Evolutionary conservation across 1,140 invertebrate species (phyloP), one percentile per base, ranked within the genome.

Genomic region (Paralvinella palmiformis): DNA sequence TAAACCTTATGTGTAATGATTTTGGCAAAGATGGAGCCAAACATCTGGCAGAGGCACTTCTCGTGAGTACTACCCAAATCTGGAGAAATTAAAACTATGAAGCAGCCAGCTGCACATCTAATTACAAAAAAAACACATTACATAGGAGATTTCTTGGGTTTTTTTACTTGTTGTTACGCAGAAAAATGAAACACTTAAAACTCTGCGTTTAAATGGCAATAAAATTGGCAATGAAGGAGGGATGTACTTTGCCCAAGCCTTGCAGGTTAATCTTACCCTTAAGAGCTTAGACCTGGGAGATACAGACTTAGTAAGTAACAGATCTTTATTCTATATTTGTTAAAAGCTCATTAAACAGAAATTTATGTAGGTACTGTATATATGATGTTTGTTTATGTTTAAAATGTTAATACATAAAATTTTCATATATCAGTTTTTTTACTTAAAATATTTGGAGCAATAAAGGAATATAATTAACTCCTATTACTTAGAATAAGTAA

Each of bases 1-100:
- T 81, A 4, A 79, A 81, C 65, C 48, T 81, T 27, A 80, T 79
- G 78, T 73, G 73, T 65, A 81, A 81, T 72, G 77, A 79, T 29
- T 76, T 81, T 66, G 73, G 69, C 32, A 62, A 69, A 7, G 71
- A 67, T 5, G 79, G 79, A 44, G 79, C 76, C 36, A 71, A 72
- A 63, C 48, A 61, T 20, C 44, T 81, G 10, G 73, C 79, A 13
- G 71, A 68, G 58, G 70, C 72, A 48, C 63, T 81, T 33, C 68
- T 73, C 36, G 79, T 79, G 67, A 62, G 67, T 69, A 57, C n/a
- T 10, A 36, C 3, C 22, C 13, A 53, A 17, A 17, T n/a, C 10
- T 53, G 24, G 17, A n/a, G 22, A 17, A 53, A n/a, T n/a, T 53
- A 53, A 53, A 22, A 53, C 24, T 10, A 27, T n/a, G 10, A 10